Evolutionary conservation across 2,113 vertebrate species (phyloP).

Genomic region (Prunella himalayana): DNA sequence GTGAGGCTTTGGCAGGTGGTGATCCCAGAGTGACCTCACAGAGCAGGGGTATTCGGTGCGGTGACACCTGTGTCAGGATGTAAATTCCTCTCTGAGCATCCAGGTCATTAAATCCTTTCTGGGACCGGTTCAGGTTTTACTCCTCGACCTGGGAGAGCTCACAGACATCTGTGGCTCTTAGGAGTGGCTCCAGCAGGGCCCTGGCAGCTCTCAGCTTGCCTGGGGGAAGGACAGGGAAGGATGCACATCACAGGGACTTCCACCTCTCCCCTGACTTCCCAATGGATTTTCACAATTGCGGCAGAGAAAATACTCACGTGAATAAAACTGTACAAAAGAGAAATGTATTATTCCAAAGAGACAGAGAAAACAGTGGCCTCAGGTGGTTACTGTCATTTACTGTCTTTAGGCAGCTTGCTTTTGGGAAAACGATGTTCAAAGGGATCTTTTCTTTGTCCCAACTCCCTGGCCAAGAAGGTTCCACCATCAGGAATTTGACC

Average conservation of each 20-base stretch:
- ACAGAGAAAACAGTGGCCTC: not conserved
- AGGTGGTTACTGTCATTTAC: not conserved
- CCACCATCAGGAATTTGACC: not conserved
- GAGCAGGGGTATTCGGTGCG: not conserved
- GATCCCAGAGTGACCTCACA: accelerated
- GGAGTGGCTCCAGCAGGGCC: not conserved
- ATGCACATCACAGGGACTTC: not conserved
- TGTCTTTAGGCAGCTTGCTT: not conserved
- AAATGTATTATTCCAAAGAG: not conserved
- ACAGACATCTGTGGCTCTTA: not conserved
- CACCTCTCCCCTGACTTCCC: not conserved
- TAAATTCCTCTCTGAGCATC: not conserved
- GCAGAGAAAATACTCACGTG: not conserved
- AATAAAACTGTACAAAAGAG: not conserved
- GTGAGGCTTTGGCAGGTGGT: not conserved
- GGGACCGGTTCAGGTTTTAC: not conserved
- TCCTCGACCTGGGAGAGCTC: not conserved
- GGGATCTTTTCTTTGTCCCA: not conserved
- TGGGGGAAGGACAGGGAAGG: not conserved
- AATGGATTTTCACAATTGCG: accelerated
- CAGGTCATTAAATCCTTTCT: not conserved
- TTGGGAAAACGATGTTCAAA: not conserved
- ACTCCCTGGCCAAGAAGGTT: not conserved
- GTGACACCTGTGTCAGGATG: not conserved
- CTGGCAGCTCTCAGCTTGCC: not conserved